Evolutionary conservation across 1,140 invertebrate species (phyloP).

Genomic region (Aphelinus certus): DNA sequence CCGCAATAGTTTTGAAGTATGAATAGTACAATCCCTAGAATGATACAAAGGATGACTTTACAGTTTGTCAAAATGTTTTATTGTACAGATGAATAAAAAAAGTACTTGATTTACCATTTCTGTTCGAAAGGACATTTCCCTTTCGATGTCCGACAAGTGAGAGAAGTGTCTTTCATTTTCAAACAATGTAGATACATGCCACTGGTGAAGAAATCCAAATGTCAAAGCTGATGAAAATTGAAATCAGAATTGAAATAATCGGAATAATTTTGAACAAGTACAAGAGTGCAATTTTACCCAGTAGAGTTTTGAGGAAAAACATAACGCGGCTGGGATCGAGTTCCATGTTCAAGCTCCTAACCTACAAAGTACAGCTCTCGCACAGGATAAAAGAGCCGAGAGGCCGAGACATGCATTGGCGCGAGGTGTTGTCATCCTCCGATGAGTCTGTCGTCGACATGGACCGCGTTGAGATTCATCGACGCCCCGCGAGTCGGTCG

Average conservation of each 20-base stretch:
- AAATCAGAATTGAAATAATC: slow-evolving; percentile 16
- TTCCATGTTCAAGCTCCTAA: too few relatives aligned
- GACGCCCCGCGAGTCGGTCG: too few relatives aligned
- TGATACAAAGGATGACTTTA: slow-evolving; percentile 5
- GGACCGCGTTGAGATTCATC: too few relatives aligned
- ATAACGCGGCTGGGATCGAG: neutral
- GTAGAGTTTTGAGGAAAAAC: neutral
- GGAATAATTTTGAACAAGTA: slow-evolving; percentile 3
- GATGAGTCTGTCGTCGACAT: too few relatives aligned
- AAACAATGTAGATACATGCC: slow-evolving; percentile 78
- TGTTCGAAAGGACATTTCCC: slow-evolving; percentile 83
- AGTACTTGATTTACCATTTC: slow-evolving; percentile 73
- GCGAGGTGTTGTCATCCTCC: too few relatives aligned
- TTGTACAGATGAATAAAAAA: neutral
- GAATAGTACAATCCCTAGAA: slow-evolving; percentile 86
- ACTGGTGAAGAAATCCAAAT: slow-evolving; percentile 66
- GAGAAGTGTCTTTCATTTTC: slow-evolving; percentile 85
- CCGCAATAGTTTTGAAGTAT: slow-evolving; percentile 83
- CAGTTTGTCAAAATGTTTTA: too few relatives aligned
- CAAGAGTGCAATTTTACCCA: slow-evolving; percentile 16
- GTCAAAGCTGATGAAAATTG: slow-evolving; percentile 49
- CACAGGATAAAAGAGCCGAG: too few relatives aligned
- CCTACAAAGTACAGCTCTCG: too few relatives aligned
- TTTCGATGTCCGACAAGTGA: slow-evolving; percentile 81
- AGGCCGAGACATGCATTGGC: too few relatives aligned